These are phyloP conservation scores for Diaprepes abbreviatus DNA, from an alignment of 2,888 invertebrate genomes.

Conservation along the genomic window DNA sequence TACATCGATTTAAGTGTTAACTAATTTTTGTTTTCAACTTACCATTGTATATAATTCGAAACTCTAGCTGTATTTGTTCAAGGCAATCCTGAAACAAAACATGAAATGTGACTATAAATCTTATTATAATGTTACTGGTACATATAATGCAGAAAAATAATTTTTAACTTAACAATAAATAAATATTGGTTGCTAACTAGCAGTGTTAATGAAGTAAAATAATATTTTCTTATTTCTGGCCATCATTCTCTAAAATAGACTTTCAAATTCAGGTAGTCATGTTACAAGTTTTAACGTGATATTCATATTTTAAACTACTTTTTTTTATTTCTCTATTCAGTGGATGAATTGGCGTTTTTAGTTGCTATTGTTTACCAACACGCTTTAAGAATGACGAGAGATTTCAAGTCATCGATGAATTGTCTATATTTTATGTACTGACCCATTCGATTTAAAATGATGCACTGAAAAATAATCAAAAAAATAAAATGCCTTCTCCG, in stretches of 20 bases:
- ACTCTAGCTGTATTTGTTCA: constrained; percentile 42
- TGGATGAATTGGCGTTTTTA: too few relatives aligned
- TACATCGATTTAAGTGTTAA: neutral
- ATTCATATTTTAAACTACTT: too few relatives aligned
- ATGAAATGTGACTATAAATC: constrained; percentile 7
- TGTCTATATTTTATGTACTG: too few relatives aligned
- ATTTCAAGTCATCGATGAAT: too few relatives aligned
- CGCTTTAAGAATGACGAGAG: too few relatives aligned
- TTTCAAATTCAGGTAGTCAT: neutral
- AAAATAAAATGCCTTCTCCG: too few relatives aligned
- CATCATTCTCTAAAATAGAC: neutral
- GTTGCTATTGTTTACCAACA: too few relatives aligned
- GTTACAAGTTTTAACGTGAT: too few relatives aligned
- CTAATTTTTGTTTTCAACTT: constrained; percentile 39
- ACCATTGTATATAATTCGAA: constrained; percentile 52
- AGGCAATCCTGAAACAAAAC: constrained; percentile 55
- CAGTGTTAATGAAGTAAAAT: neutral
- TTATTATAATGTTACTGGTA: neutral
- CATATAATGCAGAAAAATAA: neutral
- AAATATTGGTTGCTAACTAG: neutral
- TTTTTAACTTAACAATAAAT: neutral
- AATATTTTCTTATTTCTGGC: neutral
- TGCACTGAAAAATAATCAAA: too few relatives aligned
- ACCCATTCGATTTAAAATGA: too few relatives aligned
- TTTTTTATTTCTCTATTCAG: too few relatives aligned